phyloP scores from a whole-genome alignment of 2,797 vertebrate species.

The Clarias platycephalus region DNA sequence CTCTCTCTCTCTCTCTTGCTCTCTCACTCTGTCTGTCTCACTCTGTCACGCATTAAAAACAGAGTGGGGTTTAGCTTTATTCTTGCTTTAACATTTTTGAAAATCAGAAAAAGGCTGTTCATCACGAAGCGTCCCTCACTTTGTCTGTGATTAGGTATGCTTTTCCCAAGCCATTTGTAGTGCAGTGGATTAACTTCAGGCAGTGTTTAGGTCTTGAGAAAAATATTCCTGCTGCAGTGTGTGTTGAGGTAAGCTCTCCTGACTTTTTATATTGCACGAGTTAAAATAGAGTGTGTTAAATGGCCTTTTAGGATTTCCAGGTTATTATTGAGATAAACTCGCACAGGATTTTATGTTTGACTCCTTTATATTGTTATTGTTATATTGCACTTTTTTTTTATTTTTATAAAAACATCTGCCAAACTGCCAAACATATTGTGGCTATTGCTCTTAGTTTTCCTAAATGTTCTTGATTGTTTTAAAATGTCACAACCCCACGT shows the following conservation, averaged over 20 bases:
- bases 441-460: background rate
- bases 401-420: background rate
- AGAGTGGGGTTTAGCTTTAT: background rate
- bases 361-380: background rate
- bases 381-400: background rate
- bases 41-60: background rate
- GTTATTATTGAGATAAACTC: background rate
- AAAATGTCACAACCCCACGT: background rate
- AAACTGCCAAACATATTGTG: background rate
- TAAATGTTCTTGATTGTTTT: background rate
- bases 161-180: background rate
- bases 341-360: background rate
- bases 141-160: background rate
- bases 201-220: background rate
- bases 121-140: background rate
- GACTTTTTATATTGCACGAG: background rate
- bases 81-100: background rate
- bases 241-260: background rate
- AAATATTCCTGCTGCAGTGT: background rate
- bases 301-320: background rate
- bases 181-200: background rate
- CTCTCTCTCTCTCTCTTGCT: background rate
- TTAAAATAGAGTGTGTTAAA: background rate
- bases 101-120: background rate
- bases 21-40: background rate